Evolutionary conservation across 1,140 invertebrate species (phyloP).

Genomic region (Maniola jurtina): DNA sequence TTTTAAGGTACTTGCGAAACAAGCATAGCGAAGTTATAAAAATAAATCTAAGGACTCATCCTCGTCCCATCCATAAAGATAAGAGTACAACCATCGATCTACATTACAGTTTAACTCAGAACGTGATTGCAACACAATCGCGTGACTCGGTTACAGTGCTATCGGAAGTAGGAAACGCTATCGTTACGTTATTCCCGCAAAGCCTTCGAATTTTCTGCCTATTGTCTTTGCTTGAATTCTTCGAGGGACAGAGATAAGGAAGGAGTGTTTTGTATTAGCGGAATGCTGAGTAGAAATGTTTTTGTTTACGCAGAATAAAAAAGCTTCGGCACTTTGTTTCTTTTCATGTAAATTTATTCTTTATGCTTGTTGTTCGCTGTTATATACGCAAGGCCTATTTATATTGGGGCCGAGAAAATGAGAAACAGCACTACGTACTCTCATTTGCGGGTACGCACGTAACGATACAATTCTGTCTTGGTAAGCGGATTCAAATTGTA

Average conservation of each 20-base stretch:
- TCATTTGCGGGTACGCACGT: no score
- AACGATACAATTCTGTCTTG: no score
- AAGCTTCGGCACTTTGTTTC: neutral
- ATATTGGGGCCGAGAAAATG: no score
- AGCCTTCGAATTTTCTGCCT: slow-evolving; percentile 25
- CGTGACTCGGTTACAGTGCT: slow-evolving; percentile 40
- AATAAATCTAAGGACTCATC: no score
- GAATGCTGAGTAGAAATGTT: neutral
- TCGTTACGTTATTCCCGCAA: slow-evolving; percentile 37
- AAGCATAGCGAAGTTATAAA: no score
- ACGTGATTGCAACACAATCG: slow-evolving; percentile 33
- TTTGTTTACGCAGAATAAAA: neutral
- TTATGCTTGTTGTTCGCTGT: neutral
- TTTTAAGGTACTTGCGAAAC: no score
- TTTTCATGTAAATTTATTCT: slow-evolving; percentile 3
- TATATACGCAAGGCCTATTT: no score
- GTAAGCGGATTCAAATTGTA: no score
- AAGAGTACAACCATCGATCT: neutral
- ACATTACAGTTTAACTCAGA: slow-evolving; percentile 22
- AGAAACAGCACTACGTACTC: no score
- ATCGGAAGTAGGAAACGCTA: slow-evolving; percentile 44
- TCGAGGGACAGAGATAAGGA: slow-evolving; percentile 11
- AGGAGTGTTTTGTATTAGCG: slow-evolving; percentile 6
- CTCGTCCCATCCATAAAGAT: neutral
- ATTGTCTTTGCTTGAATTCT: slow-evolving; percentile 23